phyloP scores from a whole-genome alignment of 1,140 invertebrate species.

The Brachionus koreanus region DNA sequence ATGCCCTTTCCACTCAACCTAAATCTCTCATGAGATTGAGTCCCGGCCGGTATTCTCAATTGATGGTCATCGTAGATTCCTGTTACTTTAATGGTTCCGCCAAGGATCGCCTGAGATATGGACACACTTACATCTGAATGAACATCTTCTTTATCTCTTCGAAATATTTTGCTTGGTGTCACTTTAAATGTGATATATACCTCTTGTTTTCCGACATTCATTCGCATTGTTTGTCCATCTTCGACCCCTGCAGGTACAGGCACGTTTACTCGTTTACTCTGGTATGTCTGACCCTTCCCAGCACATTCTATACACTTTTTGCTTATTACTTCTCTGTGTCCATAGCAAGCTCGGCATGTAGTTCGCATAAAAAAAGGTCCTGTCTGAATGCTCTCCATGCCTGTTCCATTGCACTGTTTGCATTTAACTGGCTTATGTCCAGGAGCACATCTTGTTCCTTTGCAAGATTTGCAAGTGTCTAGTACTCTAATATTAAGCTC shows the following conservation, averaged over 20 bases:
- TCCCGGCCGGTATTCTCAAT: slow-evolving; percentile 80
- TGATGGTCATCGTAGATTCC: slow-evolving; percentile 91
- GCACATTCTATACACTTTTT: slow-evolving; percentile 85
- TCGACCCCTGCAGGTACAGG: slow-evolving; percentile 94
- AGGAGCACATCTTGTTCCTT: slow-evolving; percentile 74
- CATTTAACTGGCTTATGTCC: slow-evolving; percentile 83
- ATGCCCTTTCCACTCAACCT: slow-evolving; percentile 83
- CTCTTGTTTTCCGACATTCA: slow-evolving; percentile 82
- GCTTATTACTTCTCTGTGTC: slow-evolving; percentile 78
- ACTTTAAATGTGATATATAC: slow-evolving; percentile 86
- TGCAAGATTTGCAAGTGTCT: slow-evolving; percentile 84
- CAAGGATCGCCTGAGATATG: slow-evolving; percentile 83
- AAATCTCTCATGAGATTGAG: slow-evolving; percentile 82
- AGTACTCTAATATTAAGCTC: slow-evolving; percentile 84
- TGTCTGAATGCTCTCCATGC: slow-evolving; percentile 67
- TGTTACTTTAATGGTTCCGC: slow-evolving; percentile 82
- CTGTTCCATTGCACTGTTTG: slow-evolving; percentile 91
- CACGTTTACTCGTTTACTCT: slow-evolving; percentile 81
- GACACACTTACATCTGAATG: slow-evolving; percentile 64
- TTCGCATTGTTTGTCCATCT: slow-evolving; percentile 89
- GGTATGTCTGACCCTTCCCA: slow-evolving; percentile 84
- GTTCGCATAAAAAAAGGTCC: slow-evolving; percentile 94
- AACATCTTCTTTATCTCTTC: slow-evolving; percentile 84
- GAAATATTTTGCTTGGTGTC: slow-evolving; percentile 82
- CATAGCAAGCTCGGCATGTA: slow-evolving; percentile 88